phyloP scores from a whole-genome alignment of 2,888 invertebrate genomes.

The Cantharis rufa region DNA sequence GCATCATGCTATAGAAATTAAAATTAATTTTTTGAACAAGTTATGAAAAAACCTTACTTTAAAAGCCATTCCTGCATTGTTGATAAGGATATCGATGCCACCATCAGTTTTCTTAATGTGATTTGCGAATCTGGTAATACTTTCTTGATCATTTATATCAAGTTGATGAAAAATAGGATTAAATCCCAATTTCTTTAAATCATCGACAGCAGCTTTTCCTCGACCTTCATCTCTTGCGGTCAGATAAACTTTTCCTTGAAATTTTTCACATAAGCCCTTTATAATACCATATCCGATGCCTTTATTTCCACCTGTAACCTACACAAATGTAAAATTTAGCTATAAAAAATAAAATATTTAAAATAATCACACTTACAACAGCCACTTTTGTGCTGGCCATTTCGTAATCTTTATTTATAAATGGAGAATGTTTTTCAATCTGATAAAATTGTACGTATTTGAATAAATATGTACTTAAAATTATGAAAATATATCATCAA shows the following conservation, averaged over 20 bases:
- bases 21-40: background rate
- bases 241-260: conserved; percentile 70
- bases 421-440: background rate
- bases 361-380: background rate
- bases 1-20: conserved; percentile 51
- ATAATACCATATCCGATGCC: conserved; percentile 72
- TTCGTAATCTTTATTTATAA: background rate
- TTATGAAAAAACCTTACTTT: conserved; percentile 51
- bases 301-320: conserved; percentile 73
- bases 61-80: conserved; percentile 77
- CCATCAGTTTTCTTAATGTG: conserved; percentile 65
- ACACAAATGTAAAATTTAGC: background rate
- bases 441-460: background rate
- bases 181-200: conserved; percentile 61
- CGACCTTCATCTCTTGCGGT: conserved; percentile 65
- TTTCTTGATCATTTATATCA: conserved; percentile 66
- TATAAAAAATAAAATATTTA: background rate
- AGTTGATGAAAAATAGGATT: conserved; percentile 68
- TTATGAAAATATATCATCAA: no score
- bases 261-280: conserved; percentile 67
- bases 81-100: conserved; percentile 73
- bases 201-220: conserved; percentile 64
- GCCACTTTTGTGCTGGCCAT: background rate
- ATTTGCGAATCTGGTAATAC: conserved; percentile 63
- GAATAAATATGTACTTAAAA: background rate